These are phyloP conservation scores for Ficedula albicollis DNA, from an alignment of 2,797 vertebrate species.

Conservation along the genomic window DNA sequence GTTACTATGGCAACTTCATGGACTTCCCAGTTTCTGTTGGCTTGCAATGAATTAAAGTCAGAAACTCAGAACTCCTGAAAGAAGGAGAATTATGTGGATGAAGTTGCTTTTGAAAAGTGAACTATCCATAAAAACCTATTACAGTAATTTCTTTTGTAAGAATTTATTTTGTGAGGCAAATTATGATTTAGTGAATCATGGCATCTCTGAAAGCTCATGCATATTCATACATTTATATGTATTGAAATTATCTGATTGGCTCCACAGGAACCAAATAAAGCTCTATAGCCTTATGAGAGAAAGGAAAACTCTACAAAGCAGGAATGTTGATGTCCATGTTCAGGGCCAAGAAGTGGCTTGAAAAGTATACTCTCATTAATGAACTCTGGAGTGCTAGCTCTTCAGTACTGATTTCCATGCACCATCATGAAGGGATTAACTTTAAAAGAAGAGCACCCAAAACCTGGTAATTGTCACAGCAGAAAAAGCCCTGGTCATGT, in stretches of 20 bases:
- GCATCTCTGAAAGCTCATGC: not conserved
- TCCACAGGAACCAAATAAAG: not conserved
- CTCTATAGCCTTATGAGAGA: not conserved
- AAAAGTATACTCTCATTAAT: not conserved
- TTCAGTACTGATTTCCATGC: not conserved
- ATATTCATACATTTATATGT: not conserved
- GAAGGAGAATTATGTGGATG: not conserved
- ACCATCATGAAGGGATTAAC: not conserved
- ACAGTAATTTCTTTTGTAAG: not conserved
- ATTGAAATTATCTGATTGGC: not conserved
- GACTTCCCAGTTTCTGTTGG: not conserved
- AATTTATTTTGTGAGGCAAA: not conserved
- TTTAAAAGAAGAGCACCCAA: not conserved
- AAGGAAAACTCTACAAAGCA: not conserved
- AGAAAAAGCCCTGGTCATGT: not conserved
- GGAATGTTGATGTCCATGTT: not conserved
- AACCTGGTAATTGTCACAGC: not conserved
- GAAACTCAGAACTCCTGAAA: not conserved
- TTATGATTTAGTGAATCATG: not conserved
- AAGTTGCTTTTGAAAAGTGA: not conserved
- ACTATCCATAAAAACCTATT: not conserved
- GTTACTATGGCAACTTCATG: slow-evolving; percentile 38
- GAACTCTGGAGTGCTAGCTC: not conserved
- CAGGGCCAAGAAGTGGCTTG: not conserved
- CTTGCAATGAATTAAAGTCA: slow-evolving; percentile 35